phyloP scores from a whole-genome alignment of 64 coral and sea anemone genomes.

The Trachythela sp. region DNA sequence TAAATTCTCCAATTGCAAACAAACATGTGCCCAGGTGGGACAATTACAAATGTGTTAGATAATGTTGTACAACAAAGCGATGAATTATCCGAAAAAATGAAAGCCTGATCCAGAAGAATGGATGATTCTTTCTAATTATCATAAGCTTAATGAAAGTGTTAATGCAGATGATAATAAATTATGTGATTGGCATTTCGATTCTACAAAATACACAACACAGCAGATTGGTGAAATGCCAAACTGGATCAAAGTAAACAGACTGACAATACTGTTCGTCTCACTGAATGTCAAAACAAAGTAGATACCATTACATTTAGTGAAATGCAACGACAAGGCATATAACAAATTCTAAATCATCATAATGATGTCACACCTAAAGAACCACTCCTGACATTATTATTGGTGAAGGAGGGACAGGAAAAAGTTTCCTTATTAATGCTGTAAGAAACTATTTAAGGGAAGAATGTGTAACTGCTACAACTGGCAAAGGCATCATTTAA shows the following conservation, averaged over 20 bases:
- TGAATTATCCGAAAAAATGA: not conserved
- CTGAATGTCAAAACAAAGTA: not conserved
- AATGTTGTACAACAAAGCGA: not conserved
- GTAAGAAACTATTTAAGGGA: conserved; percentile 5
- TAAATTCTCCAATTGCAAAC: conserved; percentile 11
- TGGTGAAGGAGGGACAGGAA: not conserved
- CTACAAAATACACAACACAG: conserved; percentile 11
- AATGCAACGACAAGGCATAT: conserved; percentile 3
- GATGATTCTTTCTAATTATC: conserved; percentile 12
- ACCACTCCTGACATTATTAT: not conserved
- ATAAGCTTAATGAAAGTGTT: conserved; percentile 12
- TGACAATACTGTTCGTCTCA: not conserved
- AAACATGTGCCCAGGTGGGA: not conserved
- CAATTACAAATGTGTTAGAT: no score
- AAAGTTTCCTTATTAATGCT: not conserved
- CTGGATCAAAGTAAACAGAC: no score
- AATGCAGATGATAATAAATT: not conserved
- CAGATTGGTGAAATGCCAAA: conserved; percentile 5
- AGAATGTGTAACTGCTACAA: not conserved
- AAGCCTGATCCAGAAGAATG: conserved; percentile 5
- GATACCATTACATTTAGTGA: not conserved
- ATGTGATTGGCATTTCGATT: conserved; percentile 11
- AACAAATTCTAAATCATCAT: not conserved
- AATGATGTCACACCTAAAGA: not conserved
- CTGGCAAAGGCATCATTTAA: no score